Percentiles rank a stretch among this genome's conserved stretches.
Conservation (phyloP, 2,113 vertebrate species). For the Cariama cristata region DNA sequence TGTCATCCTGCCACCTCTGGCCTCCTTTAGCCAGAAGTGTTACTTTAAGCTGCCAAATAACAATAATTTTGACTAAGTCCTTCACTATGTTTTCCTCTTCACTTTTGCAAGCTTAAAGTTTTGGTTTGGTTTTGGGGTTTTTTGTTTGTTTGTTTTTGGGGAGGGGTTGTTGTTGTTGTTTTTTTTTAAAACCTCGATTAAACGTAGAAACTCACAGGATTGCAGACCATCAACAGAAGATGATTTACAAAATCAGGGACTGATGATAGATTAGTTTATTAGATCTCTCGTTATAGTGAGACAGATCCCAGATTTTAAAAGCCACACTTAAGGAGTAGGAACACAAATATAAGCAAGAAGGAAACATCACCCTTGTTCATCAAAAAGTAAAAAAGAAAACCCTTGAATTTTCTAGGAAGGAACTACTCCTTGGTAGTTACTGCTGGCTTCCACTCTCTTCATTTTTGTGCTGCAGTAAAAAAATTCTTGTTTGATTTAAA, state of each 20-base stretch:
- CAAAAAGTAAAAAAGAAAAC: not conserved
- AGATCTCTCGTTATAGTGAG: not conserved
- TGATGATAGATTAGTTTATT: not conserved
- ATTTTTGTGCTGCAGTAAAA: not conserved
- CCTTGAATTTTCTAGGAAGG: not conserved
- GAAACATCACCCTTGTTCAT: not conserved
- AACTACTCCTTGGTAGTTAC: not conserved
- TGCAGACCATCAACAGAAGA: not conserved
- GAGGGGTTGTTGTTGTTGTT: too few species aligned
- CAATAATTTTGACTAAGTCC: not conserved
- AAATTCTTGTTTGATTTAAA: conserved; percentile 11
- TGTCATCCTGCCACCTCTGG: not conserved
- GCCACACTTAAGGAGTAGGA: not conserved
- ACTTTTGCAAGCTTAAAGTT: not conserved
- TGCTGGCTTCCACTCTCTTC: not conserved
- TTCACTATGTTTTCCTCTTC: not conserved
- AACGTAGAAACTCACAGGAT: not conserved
- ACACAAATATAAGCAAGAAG: not conserved
- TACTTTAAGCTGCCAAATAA: not conserved
- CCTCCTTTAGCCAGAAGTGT: not conserved
- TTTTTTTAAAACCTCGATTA: not conserved
- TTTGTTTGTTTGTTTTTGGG: not conserved
- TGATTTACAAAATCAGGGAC: not conserved
- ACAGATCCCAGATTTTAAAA: not conserved
- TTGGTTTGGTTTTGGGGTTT: too few species aligned